phyloP scores from a whole-genome alignment of 92 coral and sea anemone genomes.

The Epizoanthus rinbou region DNA sequence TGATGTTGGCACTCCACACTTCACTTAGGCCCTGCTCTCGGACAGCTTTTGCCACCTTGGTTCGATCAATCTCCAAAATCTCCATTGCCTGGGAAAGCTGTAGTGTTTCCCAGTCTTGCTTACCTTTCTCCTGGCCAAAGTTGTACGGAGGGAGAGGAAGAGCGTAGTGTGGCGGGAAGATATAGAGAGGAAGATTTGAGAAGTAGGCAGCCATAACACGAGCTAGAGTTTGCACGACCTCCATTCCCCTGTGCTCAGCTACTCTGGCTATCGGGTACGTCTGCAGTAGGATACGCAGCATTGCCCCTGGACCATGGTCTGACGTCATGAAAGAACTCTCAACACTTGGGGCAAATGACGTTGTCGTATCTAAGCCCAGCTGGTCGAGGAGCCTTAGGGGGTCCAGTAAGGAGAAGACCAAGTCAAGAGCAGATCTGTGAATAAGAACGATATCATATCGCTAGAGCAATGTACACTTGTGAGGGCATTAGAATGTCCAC shows the following conservation, averaged over 20 bases:
- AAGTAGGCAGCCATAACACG: constrained; percentile 95
- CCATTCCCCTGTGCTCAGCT: constrained; percentile 71
- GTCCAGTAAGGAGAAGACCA: constrained; percentile 81
- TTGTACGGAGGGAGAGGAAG: constrained; percentile 71
- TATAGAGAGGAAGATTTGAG: constrained; percentile 80
- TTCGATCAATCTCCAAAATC: constrained; percentile 64
- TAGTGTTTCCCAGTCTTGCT: constrained; percentile 37
- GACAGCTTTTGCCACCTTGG: constrained; percentile 71
- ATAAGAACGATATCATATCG: not conserved
- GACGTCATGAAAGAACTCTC: constrained; percentile 54
- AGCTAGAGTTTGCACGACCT: constrained; percentile 83
- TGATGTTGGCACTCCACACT: constrained; percentile 90
- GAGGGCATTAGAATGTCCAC: no score
- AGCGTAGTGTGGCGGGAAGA: constrained; percentile 79
- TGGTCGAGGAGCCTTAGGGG: constrained; percentile 62
- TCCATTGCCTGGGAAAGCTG: constrained; percentile 57
- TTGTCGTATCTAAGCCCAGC: constrained; percentile 49
- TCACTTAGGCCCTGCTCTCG: constrained; percentile 81
- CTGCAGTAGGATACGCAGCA: constrained; percentile 63
- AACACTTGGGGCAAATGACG: constrained; percentile 55
- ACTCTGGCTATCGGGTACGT: constrained; percentile 85
- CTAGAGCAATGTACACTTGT: not conserved
- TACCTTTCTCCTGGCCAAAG: constrained; percentile 29
- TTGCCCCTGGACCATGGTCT: constrained; percentile 54
- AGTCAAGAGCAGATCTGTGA: constrained; percentile 78